A percentile compares a stretch with the other conserved stretches of the same genome.
These are phyloP conservation scores for Helogale parvula DNA, from an alignment of 2,113 vertebrate genomes.

Conservation along the genomic window DNA sequence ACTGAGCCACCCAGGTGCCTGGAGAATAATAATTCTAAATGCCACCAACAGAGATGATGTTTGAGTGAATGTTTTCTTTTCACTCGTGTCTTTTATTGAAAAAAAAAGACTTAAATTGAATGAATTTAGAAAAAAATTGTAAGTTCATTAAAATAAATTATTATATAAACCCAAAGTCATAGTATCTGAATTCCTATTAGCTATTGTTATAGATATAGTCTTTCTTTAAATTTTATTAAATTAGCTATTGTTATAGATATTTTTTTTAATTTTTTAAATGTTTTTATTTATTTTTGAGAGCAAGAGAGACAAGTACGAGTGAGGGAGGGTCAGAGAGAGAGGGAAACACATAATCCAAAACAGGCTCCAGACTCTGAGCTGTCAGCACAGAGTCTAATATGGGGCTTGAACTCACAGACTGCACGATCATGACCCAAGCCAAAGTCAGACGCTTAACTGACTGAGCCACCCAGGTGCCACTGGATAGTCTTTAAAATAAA, in stretches of 20 bases:
- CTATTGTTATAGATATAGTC: not conserved
- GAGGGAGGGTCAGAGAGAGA: too few relatives aligned
- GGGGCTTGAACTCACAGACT: too few relatives aligned
- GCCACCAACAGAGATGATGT: not conserved
- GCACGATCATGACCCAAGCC: too few relatives aligned
- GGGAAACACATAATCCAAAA: too few relatives aligned
- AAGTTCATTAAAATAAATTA: constrained; percentile 10
- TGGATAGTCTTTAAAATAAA: constrained; percentile 21
- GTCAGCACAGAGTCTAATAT: too few relatives aligned
- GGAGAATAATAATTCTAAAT: not conserved
- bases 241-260: not conserved
- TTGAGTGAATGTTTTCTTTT: not conserved
- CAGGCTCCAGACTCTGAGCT: too few relatives aligned
- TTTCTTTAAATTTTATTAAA: not conserved
- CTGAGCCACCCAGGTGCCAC: too few relatives aligned
- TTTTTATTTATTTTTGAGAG: too few relatives aligned
- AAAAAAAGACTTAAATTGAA: not conserved
- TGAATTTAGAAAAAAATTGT: not conserved
- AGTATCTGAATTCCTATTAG: not conserved
- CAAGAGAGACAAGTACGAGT: too few relatives aligned
- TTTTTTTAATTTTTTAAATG: too few relatives aligned
- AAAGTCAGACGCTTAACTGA: too few relatives aligned
- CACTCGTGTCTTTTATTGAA: not conserved
- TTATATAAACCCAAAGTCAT: not conserved
- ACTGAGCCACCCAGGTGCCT: too few relatives aligned